A percentile compares a stretch with the other conserved stretches of the same genome.
Conservation (phyloP, 1,140 invertebrate genomes). For the Sitodiplosis mosellana region DNA sequence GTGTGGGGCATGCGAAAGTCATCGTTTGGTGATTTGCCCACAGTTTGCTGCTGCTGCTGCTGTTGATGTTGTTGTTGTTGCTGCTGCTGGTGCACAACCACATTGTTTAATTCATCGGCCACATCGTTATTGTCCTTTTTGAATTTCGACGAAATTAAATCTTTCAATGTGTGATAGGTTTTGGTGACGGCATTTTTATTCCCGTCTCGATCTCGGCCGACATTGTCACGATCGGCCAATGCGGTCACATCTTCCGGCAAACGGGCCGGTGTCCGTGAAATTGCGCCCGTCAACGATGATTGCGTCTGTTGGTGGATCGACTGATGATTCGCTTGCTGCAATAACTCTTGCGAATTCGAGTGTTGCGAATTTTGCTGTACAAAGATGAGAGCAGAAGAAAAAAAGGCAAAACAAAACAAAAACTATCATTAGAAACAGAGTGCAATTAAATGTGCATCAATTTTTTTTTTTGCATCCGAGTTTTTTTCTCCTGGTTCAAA, state of each 20-base stretch:
- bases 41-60: not conserved
- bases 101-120: conserved; percentile 38
- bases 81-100: conserved; percentile 21
- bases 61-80: conserved; percentile 26
- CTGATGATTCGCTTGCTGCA: conserved; percentile 19
- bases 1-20: conserved; percentile 3
- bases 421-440: too few relatives aligned
- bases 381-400: too few relatives aligned
- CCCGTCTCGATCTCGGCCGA: conserved; percentile 26
- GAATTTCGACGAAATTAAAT: conserved; percentile 67
- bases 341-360: too few relatives aligned
- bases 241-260: conserved; percentile 30
- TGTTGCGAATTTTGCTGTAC: too few relatives aligned
- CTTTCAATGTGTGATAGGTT: conserved; percentile 67
- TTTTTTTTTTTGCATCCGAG: too few relatives aligned
- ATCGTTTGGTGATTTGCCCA: not conserved
- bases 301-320: conserved; percentile 7
- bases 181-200: conserved; percentile 46
- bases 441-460: too few relatives aligned
- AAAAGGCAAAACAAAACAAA: too few relatives aligned
- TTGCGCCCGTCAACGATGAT: conserved; percentile 15
- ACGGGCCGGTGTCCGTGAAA: conserved; percentile 26
- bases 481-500: too few relatives aligned
- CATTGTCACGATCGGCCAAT: conserved; percentile 26
- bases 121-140: conserved; percentile 36